phyloP scores from a whole-genome alignment of 2,888 invertebrate species.

The Chrysomela aeneicollis region DNA sequence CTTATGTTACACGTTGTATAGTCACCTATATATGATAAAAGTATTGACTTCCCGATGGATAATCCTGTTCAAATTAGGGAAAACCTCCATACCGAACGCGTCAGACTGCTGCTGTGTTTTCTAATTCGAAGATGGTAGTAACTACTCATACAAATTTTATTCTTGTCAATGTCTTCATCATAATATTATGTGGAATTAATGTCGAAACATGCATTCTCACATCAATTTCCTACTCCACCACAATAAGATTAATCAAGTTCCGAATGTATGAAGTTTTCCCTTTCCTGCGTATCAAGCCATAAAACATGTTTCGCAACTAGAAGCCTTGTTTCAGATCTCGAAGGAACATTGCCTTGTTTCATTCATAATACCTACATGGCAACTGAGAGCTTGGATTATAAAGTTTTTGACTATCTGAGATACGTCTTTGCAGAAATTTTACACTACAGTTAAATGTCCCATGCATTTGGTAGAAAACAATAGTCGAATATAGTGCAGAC shows the following conservation, averaged over 20 bases:
- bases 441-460: neutral
- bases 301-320: constrained; percentile 32
- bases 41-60: too few relatives aligned
- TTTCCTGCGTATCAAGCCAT: constrained; percentile 29
- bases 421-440: neutral
- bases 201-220: too few relatives aligned
- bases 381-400: constrained; percentile 21
- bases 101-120: too few relatives aligned
- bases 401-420: constrained; percentile 6
- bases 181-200: too few relatives aligned
- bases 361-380: constrained; percentile 30
- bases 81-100: too few relatives aligned
- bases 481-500: neutral
- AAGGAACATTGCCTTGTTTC: constrained; percentile 34
- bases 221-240: constrained; percentile 15
- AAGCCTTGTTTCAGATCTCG: constrained; percentile 31
- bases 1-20: too few relatives aligned
- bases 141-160: too few relatives aligned
- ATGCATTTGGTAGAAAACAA: neutral
- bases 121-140: too few relatives aligned
- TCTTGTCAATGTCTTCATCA: neutral
- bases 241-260: constrained; percentile 26
- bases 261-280: constrained; percentile 29
- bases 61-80: too few relatives aligned
- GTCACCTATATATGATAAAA: too few relatives aligned